phyloP scores from a whole-genome alignment of 1,140 invertebrate species.

The Mylabris phalerata region DNA sequence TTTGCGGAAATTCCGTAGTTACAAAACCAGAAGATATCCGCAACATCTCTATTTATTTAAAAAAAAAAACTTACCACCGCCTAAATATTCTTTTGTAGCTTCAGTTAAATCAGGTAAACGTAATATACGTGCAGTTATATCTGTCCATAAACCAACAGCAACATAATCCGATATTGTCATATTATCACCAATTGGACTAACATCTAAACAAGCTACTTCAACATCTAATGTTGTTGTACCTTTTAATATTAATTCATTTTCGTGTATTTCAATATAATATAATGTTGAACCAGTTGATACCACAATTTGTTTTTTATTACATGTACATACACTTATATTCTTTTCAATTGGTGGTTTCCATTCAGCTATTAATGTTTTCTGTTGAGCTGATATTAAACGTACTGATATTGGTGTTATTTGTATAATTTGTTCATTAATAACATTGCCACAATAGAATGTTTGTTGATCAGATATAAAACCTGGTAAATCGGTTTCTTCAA shows the following conservation, averaged over 20 bases:
- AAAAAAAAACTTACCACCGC: conserved; percentile 56
- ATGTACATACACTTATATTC: conserved; percentile 83
- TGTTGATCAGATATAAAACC: conserved; percentile 87
- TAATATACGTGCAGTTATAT: conserved; percentile 86
- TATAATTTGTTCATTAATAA: conserved; percentile 69
- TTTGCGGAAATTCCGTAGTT: too few relatives aligned
- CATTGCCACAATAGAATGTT: conserved; percentile 90
- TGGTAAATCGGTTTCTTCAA: conserved; percentile 90
- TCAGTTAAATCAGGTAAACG: conserved; percentile 70
- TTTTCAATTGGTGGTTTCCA: conserved; percentile 72
- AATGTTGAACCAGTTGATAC: conserved; percentile 83
- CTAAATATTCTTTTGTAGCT: conserved; percentile 77
- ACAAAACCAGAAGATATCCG: too few relatives aligned
- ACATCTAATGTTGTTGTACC: conserved; percentile 68
- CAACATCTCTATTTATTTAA: too few relatives aligned
- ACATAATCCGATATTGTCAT: conserved; percentile 63
- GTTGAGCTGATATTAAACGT: conserved; percentile 58
- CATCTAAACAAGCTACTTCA: conserved; percentile 94
- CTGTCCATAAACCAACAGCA: conserved; percentile 94
- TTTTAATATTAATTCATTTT: conserved; percentile 58
- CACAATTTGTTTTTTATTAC: conserved; percentile 75
- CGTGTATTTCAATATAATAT: conserved; percentile 80
- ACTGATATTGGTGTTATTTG: conserved; percentile 68
- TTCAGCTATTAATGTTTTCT: conserved; percentile 62
- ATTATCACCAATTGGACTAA: conserved; percentile 71